A percentile compares a stretch with the other conserved stretches of the same genome.
Evolutionary conservation across 2,888 invertebrate species (phyloP).

Genomic region (Megalurothrips usitatus): DNA sequence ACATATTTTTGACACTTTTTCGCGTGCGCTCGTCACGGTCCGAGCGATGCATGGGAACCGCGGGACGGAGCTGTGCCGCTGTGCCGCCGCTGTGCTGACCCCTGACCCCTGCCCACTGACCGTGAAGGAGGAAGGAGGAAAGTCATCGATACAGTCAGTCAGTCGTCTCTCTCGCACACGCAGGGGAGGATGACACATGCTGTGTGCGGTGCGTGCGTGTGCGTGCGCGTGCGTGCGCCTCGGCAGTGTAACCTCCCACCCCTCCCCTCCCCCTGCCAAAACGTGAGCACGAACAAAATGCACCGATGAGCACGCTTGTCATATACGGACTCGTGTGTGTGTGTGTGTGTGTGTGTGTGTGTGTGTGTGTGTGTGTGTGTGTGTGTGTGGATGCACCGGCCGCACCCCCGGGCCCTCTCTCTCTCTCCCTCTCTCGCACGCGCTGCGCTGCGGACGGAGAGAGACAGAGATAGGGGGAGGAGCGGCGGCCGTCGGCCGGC

Average conservation of each 20-base stretch:
- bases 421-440: background rate
- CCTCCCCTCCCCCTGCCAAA: background rate
- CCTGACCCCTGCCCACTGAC: background rate
- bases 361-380: background rate
- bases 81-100: too few relatives aligned
- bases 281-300: conserved; percentile 24
- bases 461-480: too few relatives aligned
- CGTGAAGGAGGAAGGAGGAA: background rate
- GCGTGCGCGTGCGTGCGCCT: background rate
- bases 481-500: background rate
- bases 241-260: too few relatives aligned
- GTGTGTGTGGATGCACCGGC: conserved; percentile 15
- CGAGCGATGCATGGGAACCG: background rate
- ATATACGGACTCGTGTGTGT: background rate
- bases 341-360: conserved; percentile 11
- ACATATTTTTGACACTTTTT: too few relatives aligned
- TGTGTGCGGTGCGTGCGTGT: background rate
- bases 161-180: too few relatives aligned
- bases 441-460: too few relatives aligned
- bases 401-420: background rate
- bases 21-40: too few relatives aligned
- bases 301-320: conserved; percentile 12
- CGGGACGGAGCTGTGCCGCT: background rate
- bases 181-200: too few relatives aligned
- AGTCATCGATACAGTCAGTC: conserved; percentile 2